These are phyloP conservation scores for Intellagama lesueurii DNA, from an alignment of 2,797 vertebrate species.

Conservation along the genomic window DNA sequence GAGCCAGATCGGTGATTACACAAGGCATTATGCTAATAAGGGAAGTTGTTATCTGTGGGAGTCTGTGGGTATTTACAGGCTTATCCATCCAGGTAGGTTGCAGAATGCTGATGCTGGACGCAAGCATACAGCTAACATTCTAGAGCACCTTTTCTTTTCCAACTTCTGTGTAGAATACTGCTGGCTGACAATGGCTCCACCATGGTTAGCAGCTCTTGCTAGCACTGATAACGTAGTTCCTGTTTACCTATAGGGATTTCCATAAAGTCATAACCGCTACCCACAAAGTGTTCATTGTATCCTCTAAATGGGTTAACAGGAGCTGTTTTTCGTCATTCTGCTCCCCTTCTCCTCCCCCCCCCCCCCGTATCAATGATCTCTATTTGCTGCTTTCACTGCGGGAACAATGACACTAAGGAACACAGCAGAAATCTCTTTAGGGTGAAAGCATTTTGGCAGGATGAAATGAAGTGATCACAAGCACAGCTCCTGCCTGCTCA, in stretches of 20 bases:
- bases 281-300: not conserved
- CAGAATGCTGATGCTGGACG: not conserved
- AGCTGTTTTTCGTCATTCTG: conserved; percentile 12
- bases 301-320: not conserved
- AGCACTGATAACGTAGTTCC: conserved; percentile 21
- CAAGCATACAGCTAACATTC: not conserved
- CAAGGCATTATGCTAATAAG: not conserved
- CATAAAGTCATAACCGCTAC: conserved; percentile 10
- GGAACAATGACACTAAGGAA: not conserved
- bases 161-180: not conserved
- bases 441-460: not conserved
- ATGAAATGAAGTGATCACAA: not conserved
- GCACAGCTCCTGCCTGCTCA: not conserved
- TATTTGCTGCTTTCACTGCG: not conserved
- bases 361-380: not conserved
- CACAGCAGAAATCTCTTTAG: not conserved
- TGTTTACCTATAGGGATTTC: conserved; percentile 36
- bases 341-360: not conserved
- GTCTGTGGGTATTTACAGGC: not conserved
- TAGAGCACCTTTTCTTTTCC: not conserved
- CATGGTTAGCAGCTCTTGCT: conserved; percentile 2
- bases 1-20: conserved; percentile 21
- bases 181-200: not conserved
- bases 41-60: not conserved
- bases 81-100: not conserved